Evolutionary conservation across 2,113 vertebrate genomes (phyloP).

Genomic region (Oreochromis niloticus): DNA sequence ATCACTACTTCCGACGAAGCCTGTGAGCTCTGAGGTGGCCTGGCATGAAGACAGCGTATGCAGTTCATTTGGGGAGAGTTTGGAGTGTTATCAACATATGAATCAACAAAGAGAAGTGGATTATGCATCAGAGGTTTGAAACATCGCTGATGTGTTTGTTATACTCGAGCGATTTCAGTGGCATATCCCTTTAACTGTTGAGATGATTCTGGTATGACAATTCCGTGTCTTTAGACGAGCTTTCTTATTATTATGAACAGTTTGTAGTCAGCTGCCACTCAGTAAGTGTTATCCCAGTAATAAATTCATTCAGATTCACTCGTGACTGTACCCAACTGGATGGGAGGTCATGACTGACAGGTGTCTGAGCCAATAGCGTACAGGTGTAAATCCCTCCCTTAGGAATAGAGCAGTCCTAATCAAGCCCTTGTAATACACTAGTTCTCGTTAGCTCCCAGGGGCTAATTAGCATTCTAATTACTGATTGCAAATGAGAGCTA

Average conservation of each 20-base stretch:
- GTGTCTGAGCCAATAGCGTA: constrained; percentile 50
- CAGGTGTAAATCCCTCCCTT: constrained; percentile 62
- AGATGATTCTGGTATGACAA: not conserved
- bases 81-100: not conserved
- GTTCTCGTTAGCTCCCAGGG: constrained; percentile 94
- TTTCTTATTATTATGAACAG: not conserved
- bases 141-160: not conserved
- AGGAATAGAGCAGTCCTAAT: constrained; percentile 80
- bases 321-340: constrained; percentile 12
- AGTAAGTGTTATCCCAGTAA: not conserved
- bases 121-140: not conserved
- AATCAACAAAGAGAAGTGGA: not conserved
- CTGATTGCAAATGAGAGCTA: constrained; percentile 94
- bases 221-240: not conserved
- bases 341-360: constrained; percentile 47
- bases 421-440: constrained; percentile 99
- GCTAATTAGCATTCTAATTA: constrained; percentile 99
- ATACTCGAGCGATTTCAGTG: not conserved
- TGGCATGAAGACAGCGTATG: not conserved
- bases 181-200: not conserved
- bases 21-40: not conserved
- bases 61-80: not conserved
- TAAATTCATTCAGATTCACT: not conserved
- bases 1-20: not conserved
- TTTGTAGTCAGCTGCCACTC: not conserved